phyloP scores from a whole-genome alignment of 2,797 vertebrate species.

The Dicrostonyx torquatus region DNA sequence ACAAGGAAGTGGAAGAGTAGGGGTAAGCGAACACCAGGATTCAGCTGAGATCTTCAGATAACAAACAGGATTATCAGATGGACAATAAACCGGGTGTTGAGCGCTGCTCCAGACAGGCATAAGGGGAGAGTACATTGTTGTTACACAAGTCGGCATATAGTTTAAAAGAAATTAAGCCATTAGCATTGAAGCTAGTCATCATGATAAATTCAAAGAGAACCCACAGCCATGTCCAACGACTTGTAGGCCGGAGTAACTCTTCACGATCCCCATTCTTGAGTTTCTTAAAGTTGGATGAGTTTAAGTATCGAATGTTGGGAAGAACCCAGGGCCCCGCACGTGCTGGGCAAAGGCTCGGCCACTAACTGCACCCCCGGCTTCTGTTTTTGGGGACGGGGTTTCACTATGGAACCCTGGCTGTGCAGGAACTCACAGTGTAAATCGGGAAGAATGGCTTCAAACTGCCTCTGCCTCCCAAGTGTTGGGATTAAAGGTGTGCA shows the following conservation, averaged over 20 bases:
- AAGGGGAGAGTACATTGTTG: background rate
- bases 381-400: background rate
- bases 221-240: background rate
- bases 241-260: background rate
- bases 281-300: background rate
- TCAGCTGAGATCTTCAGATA: background rate
- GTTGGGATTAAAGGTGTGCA: background rate
- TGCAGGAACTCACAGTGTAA: background rate
- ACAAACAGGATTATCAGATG: background rate
- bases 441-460: background rate
- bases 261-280: background rate
- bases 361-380: background rate
- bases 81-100: background rate
- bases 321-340: background rate
- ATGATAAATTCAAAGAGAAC: background rate
- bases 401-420: background rate
- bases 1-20: background rate
- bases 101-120: background rate
- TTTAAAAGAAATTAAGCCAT: background rate
- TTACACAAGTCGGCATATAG: background rate
- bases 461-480: background rate
- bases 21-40: background rate
- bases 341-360: background rate
- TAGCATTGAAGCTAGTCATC: background rate
- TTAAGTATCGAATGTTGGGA: background rate